Evolutionary conservation across 2,888 invertebrate species (phyloP).

Genomic region (Eilema sororculum): DNA sequence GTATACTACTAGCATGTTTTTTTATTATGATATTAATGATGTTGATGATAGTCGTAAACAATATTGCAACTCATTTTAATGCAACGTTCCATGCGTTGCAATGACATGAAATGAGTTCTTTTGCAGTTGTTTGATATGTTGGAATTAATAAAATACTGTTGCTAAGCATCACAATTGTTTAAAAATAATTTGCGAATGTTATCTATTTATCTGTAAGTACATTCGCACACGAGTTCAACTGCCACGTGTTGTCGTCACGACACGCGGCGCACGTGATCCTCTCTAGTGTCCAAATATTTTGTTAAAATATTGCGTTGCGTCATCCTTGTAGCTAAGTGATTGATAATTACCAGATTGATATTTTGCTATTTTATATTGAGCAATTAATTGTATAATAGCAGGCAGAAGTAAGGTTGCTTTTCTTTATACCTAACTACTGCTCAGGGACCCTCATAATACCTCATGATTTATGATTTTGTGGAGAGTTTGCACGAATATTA

Average conservation of each 20-base stretch:
- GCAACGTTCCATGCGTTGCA: no score
- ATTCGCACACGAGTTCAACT: background rate
- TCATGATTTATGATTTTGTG: no score
- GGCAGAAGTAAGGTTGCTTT: background rate
- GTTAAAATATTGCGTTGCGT: constrained; percentile 1
- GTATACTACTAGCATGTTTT: no score
- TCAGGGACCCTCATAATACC: background rate
- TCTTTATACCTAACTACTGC: background rate
- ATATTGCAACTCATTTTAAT: no score
- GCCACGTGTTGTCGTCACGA: background rate
- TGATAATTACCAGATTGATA: background rate
- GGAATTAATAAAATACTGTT: background rate
- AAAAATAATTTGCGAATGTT: constrained; percentile 5
- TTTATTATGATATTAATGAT: no score
- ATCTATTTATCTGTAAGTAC: background rate
- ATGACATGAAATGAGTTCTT: background rate
- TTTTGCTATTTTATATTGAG: background rate
- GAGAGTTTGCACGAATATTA: no score
- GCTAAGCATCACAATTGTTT: background rate
- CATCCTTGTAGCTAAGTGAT: constrained; percentile 1
- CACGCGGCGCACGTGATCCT: background rate
- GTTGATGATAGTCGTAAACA: no score
- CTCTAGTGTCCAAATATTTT: background rate
- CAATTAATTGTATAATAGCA: background rate
- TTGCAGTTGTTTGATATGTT: background rate